Evolutionary conservation across 1,140 invertebrate species (phyloP).

Genomic region (Hyles euphorbiae): DNA sequence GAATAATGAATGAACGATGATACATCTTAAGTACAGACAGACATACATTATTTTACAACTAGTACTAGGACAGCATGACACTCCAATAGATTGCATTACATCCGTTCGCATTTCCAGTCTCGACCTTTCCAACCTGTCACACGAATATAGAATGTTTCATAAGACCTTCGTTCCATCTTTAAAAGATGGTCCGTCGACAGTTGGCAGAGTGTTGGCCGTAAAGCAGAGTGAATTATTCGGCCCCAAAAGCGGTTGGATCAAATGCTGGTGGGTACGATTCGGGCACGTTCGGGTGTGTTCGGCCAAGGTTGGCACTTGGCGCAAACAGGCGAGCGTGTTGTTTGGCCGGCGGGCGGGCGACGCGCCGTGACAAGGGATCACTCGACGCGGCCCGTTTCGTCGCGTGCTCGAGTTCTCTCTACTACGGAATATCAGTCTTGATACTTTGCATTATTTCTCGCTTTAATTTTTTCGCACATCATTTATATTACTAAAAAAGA

Average conservation of each 20-base stretch:
- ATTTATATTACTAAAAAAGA: not conserved
- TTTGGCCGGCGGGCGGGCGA: constrained; percentile 18
- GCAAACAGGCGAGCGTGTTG: not conserved
- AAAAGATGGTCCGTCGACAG: no score
- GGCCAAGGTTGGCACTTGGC: no score
- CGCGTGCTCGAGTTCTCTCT: constrained; percentile 40
- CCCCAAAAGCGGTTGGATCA: not conserved
- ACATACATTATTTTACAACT: constrained; percentile 13
- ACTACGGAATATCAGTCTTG: constrained; percentile 24
- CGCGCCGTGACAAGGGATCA: constrained; percentile 24
- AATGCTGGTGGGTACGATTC: not conserved
- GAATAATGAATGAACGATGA: no score
- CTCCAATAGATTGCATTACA: no score
- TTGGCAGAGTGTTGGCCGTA: no score
- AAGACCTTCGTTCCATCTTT: no score
- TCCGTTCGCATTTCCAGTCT: no score
- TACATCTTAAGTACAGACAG: constrained; percentile 1
- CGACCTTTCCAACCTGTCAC: no score
- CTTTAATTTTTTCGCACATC: not conserved
- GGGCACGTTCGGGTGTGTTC: not conserved
- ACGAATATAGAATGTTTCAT: no score
- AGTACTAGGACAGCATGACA: constrained; percentile 13
- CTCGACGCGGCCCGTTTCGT: constrained; percentile 38
- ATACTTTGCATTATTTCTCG: constrained; percentile 22
- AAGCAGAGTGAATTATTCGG: no score